Evolutionary conservation across 2,113 vertebrate genomes (phyloP).

Genomic region (Oreochromis niloticus): DNA sequence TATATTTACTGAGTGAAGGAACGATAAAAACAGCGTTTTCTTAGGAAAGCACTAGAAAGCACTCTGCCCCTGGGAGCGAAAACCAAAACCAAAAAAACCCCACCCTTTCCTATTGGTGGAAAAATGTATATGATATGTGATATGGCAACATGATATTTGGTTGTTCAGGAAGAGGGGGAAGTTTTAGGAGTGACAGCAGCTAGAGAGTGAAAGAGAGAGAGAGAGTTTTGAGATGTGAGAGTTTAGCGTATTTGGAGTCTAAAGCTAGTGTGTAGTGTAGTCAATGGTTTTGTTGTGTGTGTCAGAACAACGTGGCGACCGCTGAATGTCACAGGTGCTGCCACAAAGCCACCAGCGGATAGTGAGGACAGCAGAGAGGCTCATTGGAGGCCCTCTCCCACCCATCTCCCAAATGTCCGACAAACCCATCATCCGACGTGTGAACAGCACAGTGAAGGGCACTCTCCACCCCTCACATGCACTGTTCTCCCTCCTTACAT

Average conservation of each 20-base stretch:
- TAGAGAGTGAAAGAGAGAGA: too few species aligned
- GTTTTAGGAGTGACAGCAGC: too few species aligned
- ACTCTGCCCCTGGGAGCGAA: too few species aligned
- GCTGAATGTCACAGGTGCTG: background rate
- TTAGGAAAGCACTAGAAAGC: too few species aligned
- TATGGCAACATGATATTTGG: too few species aligned
- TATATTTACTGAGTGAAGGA: too few species aligned
- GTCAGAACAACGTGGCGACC: background rate
- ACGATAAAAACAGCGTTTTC: too few species aligned
- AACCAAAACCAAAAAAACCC: too few species aligned
- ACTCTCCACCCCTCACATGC: background rate
- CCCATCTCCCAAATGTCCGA: background rate
- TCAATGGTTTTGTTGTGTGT: background rate
- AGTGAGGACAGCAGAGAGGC: background rate
- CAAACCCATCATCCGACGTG: background rate
- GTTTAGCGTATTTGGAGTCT: background rate
- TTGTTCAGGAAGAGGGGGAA: too few species aligned
- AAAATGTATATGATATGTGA: too few species aligned
- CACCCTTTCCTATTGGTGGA: too few species aligned
- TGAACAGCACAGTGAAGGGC: background rate
- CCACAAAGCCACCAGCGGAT: background rate
- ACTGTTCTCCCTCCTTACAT: fast-evolving
- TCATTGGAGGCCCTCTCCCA: background rate
- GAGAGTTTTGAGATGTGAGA: background rate
- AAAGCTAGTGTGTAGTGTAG: background rate